These are phyloP conservation scores for Bubo blakistoni DNA, from an alignment of 2,113 vertebrate genomes.

Conservation along the genomic window DNA sequence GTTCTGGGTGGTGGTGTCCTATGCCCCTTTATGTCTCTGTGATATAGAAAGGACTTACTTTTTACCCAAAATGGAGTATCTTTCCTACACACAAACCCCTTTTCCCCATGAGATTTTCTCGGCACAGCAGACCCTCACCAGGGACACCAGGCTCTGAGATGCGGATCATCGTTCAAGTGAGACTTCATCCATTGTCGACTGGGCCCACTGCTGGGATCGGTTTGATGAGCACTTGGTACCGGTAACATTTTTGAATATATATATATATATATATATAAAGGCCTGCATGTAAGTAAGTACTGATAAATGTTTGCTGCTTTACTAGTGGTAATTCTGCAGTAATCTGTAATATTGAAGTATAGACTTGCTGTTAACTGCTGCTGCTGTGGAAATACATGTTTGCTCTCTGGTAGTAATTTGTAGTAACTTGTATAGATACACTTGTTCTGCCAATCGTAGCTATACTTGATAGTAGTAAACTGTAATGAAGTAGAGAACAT, in stretches of 20 bases:
- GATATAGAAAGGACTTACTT: background rate
- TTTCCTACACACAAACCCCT: background rate
- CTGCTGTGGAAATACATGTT: background rate
- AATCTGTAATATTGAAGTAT: background rate
- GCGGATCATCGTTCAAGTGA: background rate
- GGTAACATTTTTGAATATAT: background rate
- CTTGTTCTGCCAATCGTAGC: background rate
- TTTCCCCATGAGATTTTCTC: background rate
- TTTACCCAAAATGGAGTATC: background rate
- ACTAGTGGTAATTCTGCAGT: background rate
- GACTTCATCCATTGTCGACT: fast-evolving
- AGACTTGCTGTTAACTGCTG: background rate
- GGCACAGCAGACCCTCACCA: background rate
- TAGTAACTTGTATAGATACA: background rate
- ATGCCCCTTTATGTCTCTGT: background rate
- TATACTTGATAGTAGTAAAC: background rate
- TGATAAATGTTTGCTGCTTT: background rate
- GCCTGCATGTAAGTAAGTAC: background rate
- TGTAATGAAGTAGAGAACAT: background rate
- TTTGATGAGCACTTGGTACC: background rate
- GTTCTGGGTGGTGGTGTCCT: background rate
- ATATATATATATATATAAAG: background rate
- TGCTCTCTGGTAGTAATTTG: background rate
- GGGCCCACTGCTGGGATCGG: background rate
- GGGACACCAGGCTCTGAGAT: fast-evolving